Evolutionary conservation across 2,888 invertebrate species (phyloP).

Genomic region (Agonum fuliginosum): DNA sequence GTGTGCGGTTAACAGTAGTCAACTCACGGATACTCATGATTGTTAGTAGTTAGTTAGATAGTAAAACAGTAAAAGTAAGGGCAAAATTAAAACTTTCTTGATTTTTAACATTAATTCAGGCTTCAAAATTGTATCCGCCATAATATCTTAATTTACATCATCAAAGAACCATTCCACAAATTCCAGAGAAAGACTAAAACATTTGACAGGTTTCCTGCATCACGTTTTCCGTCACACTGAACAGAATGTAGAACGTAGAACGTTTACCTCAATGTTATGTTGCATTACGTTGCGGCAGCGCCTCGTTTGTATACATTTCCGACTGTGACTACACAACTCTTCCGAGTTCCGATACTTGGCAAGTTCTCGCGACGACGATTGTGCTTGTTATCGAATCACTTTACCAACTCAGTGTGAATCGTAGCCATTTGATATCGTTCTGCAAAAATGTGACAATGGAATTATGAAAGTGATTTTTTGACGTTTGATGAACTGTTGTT

Average conservation of each 20-base stretch:
- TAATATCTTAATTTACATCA: no score
- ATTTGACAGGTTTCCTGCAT: background rate
- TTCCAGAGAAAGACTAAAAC: background rate
- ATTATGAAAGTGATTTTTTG: background rate
- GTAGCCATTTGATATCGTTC: constrained; percentile 3
- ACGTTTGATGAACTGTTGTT: no score
- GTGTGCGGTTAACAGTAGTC: no score
- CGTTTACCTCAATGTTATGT: constrained; percentile 4
- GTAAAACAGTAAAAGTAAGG: no score
- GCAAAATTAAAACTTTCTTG: no score
- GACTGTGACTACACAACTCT: constrained; percentile 6
- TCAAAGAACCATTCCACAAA: no score
- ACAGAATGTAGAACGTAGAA: background rate
- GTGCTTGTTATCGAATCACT: constrained; percentile 46
- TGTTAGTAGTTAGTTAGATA: no score
- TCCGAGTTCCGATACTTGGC: constrained; percentile 29
- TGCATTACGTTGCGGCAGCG: background rate
- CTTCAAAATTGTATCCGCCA: no score
- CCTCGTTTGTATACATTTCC: background rate
- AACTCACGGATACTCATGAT: no score
- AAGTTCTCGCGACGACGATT: constrained; percentile 25
- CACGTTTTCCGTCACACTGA: background rate
- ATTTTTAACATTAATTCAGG: no score
- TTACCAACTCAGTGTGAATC: background rate
- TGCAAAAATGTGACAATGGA: background rate